These are phyloP conservation scores for Steinernema carpocapsae DNA, from an alignment of 2,888 invertebrate genomes.

Conservation along the genomic window DNA sequence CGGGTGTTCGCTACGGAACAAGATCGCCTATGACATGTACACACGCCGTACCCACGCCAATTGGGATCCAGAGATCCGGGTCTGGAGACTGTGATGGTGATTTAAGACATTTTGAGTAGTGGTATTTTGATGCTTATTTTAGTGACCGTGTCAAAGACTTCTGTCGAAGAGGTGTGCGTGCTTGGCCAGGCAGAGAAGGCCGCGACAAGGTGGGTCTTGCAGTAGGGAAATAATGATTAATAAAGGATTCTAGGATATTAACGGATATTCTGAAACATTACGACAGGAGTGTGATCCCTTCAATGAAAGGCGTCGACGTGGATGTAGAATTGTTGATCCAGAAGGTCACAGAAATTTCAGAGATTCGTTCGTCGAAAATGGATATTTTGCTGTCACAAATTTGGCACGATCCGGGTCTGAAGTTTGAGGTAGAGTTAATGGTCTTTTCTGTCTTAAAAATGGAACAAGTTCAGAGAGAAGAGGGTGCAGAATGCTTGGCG, in stretches of 20 bases:
- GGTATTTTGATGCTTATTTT: not conserved
- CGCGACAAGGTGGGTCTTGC: conserved; percentile 57
- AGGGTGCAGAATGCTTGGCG: conserved; percentile 66
- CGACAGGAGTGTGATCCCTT: conserved; percentile 67
- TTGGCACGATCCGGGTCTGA: conserved; percentile 68
- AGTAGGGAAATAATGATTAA: not conserved
- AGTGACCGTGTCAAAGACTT: conserved; percentile 34
- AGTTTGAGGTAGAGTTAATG: conserved; percentile 55
- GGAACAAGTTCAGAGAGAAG: conserved; percentile 56
- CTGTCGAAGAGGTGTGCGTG: conserved; percentile 57
- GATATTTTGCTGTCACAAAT: conserved; percentile 68
- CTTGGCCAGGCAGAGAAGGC: conserved; percentile 67
- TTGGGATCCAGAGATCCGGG: conserved; percentile 43
- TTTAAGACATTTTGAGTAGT: not conserved
- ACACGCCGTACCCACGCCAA: too few relatives aligned
- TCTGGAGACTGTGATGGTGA: conserved; percentile 56
- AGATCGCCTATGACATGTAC: too few relatives aligned
- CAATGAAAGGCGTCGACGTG: conserved; percentile 67
- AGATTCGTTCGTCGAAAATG: conserved; percentile 61
- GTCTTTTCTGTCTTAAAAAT: not conserved
- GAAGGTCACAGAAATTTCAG: conserved; percentile 53
- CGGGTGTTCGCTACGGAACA: too few relatives aligned
- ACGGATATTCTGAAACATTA: conserved; percentile 63
- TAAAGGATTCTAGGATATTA: conserved; percentile 54
- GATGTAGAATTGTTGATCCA: conserved; percentile 67